Conservation (phyloP, 2,888 invertebrate genomes). For the Drosophila percnosoma region DNA sequence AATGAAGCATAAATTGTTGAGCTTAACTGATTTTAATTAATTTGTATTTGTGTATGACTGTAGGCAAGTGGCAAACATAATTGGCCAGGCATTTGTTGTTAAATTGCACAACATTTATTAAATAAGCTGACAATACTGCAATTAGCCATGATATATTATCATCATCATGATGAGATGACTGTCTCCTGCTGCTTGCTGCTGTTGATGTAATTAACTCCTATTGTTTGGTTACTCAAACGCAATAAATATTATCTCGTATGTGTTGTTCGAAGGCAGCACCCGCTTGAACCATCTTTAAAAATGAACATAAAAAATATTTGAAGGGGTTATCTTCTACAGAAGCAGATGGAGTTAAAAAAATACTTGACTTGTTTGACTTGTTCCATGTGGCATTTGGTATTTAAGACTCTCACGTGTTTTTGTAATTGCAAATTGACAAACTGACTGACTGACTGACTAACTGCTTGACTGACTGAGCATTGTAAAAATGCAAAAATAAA, state of each 20-base stretch:
- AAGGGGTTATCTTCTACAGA: constrained; percentile 15
- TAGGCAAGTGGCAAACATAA: constrained; percentile 37
- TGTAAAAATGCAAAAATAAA: constrained; percentile 12
- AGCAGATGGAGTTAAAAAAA: constrained; percentile 7
- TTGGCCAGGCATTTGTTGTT: constrained; percentile 22
- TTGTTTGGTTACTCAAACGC: constrained; percentile 33
- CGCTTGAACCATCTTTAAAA: constrained; percentile 7
- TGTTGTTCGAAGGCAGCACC: constrained; percentile 16
- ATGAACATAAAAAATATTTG: constrained; percentile 7
- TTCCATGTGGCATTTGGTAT: constrained; percentile 63
- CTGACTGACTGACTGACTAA: constrained; percentile 15
- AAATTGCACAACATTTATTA: constrained; percentile 54
- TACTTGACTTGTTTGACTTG: constrained; percentile 64
- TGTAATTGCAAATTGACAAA: constrained; percentile 45
- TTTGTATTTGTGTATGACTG: constrained; percentile 11
- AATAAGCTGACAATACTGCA: constrained; percentile 51
- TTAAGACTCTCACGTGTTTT: constrained; percentile 69
- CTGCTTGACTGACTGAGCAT: constrained; percentile 17
- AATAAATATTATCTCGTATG: constrained; percentile 27
- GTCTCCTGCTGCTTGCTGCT: constrained; percentile 14
- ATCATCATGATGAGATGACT: constrained; percentile 14
- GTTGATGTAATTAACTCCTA: constrained; percentile 46
- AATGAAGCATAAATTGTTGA: constrained; percentile 56
- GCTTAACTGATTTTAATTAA: constrained; percentile 31
- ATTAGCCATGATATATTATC: constrained; percentile 53